Evolutionary conservation across 2,113 vertebrate genomes (phyloP).

Genomic region (Anhinga rufa): DNA sequence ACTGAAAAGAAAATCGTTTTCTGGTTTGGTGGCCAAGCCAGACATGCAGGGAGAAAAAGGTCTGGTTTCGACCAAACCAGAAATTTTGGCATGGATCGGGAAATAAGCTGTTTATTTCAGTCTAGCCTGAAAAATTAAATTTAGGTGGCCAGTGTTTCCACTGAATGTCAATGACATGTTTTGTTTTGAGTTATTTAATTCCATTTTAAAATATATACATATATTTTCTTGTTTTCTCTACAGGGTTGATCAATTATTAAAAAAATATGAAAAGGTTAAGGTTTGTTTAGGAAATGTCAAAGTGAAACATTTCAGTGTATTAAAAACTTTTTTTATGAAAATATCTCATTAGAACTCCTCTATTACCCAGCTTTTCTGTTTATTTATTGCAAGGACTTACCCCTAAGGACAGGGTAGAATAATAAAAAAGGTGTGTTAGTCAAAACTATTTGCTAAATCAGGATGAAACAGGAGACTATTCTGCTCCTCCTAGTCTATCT

Average conservation of each 20-base stretch:
- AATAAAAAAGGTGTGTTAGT: neutral
- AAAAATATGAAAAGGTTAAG: conserved; percentile 57
- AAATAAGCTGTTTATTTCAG: conserved; percentile 21
- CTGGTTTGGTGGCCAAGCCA: neutral
- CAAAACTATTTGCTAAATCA: neutral
- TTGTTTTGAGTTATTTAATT: conserved; percentile 37
- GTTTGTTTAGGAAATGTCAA: conserved; percentile 59
- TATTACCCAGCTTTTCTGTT: conserved; percentile 12
- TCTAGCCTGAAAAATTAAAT: neutral
- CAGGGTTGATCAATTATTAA: conserved; percentile 37
- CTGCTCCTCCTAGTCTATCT: neutral
- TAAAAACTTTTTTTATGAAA: conserved; percentile 45
- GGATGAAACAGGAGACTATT: neutral
- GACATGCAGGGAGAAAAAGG: neutral
- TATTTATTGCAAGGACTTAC: conserved; percentile 17
- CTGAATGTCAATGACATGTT: conserved; percentile 46
- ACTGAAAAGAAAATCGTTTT: neutral
- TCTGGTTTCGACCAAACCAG: neutral
- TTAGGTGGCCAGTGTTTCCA: neutral
- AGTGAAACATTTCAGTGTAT: conserved; percentile 35
- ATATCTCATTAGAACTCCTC: conserved; percentile 46
- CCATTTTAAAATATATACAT: conserved; percentile 20
- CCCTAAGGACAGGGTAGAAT: neutral
- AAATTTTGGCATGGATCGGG: neutral
- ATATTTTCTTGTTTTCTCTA: conserved; percentile 27